Base-by-base conservation (phyloP, 1,140 invertebrate species). In the Saccostrea echinata region DNA sequence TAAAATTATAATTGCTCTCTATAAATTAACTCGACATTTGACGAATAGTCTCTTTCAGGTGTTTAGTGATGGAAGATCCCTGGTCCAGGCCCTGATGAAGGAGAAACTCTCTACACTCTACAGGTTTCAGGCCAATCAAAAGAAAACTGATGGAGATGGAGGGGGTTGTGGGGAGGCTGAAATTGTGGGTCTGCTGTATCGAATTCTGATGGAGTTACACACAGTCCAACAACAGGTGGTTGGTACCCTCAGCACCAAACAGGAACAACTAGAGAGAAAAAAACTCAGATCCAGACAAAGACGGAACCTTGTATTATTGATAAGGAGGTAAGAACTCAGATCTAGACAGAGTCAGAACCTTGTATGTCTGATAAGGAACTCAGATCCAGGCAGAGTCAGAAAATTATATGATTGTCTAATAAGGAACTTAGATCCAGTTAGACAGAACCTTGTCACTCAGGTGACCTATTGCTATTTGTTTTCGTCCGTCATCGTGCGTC, bases 261-360 rank as follows among this genome's bases (percentile, higher is more conserved):
- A 90, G 51, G 61, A 87, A 43, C 88, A 90, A 76, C 86, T 90
- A 18, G 16, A 27, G 24, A 84, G n/a, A 3, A 90, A 87, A 52
- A 21, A 88, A 68, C 84, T 92, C 18, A 83, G 91, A 18, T 91
- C 91, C 6, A 82, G 91, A 55, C 90, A 90, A 83, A 86, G 90
- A 27, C n/a, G 90, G 13, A 92, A 88, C 84, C 82, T 90, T 4
- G 33, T 84, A 27, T 88, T 84, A 80, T 86, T 91, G 0, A 82
- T 92, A n/a, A 64, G 55, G 11, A 88, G 91, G 88, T n/a, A n/a
- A n/a, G n/a, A n/a, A n/a, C n/a, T n/a, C n/a, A n/a, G n/a, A n/a
- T n/a, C n/a, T n/a, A n/a, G n/a, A n/a, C n/a, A n/a, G n/a, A n/a
- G n/a, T n/a, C n/a, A n/a, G n/a, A n/a, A n/a, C n/a, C n/a, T n/a